Evolutionary conservation across 2,888 invertebrate species (phyloP).

Genomic region (Callyntrura sp.): DNA sequence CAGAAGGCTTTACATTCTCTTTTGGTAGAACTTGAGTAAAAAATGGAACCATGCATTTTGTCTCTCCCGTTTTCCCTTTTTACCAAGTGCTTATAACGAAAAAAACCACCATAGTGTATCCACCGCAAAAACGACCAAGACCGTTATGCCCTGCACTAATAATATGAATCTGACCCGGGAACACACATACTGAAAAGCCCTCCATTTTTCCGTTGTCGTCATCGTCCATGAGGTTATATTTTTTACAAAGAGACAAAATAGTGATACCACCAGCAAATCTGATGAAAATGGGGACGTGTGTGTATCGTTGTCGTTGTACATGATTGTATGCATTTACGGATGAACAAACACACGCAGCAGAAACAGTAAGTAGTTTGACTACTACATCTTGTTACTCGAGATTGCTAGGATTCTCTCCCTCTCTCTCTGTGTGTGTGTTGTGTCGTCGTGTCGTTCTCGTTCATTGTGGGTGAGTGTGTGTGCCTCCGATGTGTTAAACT

Average conservation of each 20-base stretch:
- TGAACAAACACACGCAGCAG: slow-evolving; percentile 73
- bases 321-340: slow-evolving; percentile 72
- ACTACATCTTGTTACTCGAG: slow-evolving; percentile 69
- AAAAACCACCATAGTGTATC: slow-evolving; percentile 24
- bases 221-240: not conserved
- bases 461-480: no score
- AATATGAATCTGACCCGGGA: slow-evolving; percentile 54
- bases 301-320: no score
- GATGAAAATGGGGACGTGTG: no score
- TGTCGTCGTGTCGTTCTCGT: no score
- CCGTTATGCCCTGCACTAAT: slow-evolving; percentile 19
- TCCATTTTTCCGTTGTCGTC: not conserved
- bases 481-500: slow-evolving; percentile 74
- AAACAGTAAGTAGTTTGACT: no score
- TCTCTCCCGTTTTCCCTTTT: no score
- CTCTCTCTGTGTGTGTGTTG: no score
- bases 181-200: not conserved
- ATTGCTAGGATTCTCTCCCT: no score
- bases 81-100: no score
- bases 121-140: slow-evolving; percentile 17
- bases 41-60: no score
- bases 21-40: not conserved
- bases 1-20: slow-evolving; percentile 66
- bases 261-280: slow-evolving; percentile 43
- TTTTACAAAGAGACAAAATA: not conserved